Base-by-base conservation (phyloP, 2,113 vertebrate species). In the Gallinago undulata region DNA sequence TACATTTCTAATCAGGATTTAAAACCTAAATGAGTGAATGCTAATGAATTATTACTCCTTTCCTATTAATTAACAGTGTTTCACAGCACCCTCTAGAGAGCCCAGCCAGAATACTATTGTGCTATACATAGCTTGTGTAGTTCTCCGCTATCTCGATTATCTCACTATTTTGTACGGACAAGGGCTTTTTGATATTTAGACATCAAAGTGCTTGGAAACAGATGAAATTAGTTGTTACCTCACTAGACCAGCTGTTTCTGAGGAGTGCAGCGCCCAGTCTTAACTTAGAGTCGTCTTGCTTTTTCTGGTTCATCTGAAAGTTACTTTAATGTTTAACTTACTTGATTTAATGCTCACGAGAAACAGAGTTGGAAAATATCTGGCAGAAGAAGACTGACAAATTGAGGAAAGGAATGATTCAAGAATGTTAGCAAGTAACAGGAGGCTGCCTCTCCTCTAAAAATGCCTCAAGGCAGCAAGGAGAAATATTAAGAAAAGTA, bases 1-100 rank as follows among this genome's bases (percentile, higher is more conserved):
- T 89, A 77, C 7, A 47, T 86, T 92, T 89, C 90, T 78, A 92
- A 78, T 78, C 76, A 84, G 53, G 74, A 76, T 91, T 78, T 84
- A 94, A 96, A 75, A 87, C 66, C 73, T 68, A 82, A 92, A 78
- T 94, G 82, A 94, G 72, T 88, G 76, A 89, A 86, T 80, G 37
- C 55, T 91, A 93, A 86, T 96, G 78, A 94, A 95, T 89, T 72
- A 95, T 93, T 89, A 72, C 62, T 82, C 62, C 73, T 93, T 93
- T 64, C 53, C 56, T 87, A 69, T 76, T 92, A 90, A 95, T 93
- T 91, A 94, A 80, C 51, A 72, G 56, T 62, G 43, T 93, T 93
- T 84, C 60, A 91, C n/a, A 91, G 79, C 90, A 83, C 60, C 56
- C 33, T 94, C 76, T 94, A 87, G 85, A 95, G 83, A 95, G 15